phyloP scores from a whole-genome alignment of 2,113 vertebrate species.

The Hoplias malabaricus region DNA sequence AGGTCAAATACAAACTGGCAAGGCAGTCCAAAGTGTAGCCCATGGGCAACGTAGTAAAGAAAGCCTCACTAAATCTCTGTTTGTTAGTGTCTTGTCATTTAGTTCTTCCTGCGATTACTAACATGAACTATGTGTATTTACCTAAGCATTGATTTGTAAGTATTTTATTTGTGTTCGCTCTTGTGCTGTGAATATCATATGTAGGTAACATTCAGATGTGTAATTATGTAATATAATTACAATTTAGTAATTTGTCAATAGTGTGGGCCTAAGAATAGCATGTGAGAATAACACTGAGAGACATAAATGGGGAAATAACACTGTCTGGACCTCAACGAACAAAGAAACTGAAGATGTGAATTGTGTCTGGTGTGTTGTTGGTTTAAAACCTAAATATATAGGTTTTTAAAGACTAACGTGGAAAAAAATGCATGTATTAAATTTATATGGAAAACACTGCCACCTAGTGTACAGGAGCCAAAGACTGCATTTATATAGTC shows the following conservation, averaged over 20 bases:
- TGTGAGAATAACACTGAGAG: background rate
- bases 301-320: background rate
- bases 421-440: background rate
- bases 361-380: background rate
- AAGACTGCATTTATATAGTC: too few relatives aligned
- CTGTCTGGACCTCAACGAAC: background rate
- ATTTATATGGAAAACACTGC: conserved; percentile 1
- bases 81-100: too few relatives aligned
- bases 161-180: too few relatives aligned
- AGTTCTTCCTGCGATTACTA: too few relatives aligned
- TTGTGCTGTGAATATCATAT: too few relatives aligned
- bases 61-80: too few relatives aligned
- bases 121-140: too few relatives aligned
- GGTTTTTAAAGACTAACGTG: background rate
- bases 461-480: conserved; percentile 37
- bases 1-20: background rate
- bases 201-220: too few relatives aligned
- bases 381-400: background rate
- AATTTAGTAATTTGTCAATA: background rate
- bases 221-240: background rate
- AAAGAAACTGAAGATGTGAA: background rate
- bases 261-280: background rate
- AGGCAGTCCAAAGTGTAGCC: too few relatives aligned
- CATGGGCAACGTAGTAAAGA: too few relatives aligned
- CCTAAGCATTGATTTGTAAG: too few relatives aligned